Conservation (phyloP, 2,113 vertebrate species). For the Dolichallabes microphthalmus region DNA sequence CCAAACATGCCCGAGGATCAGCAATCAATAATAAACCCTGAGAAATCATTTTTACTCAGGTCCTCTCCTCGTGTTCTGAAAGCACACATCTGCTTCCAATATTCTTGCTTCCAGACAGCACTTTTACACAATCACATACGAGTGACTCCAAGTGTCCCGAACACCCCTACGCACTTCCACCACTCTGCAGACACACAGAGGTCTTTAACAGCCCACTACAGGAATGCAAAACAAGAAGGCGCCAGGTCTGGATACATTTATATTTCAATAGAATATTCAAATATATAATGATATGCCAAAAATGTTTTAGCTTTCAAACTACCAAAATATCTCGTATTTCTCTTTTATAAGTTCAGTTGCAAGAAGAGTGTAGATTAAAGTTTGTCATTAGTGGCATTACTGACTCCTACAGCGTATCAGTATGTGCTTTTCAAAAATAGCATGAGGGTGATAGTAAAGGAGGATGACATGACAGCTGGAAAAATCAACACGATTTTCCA, state of each 20-base stretch:
- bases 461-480: background rate
- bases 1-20: slow-evolving; percentile 71
- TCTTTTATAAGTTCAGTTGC: background rate
- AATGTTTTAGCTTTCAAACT: background rate
- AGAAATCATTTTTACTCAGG: slow-evolving; percentile 66
- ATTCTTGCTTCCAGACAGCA: slow-evolving; percentile 67
- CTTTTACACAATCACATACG: slow-evolving; percentile 68
- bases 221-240: slow-evolving; percentile 15
- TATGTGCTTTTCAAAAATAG: background rate
- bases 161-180: slow-evolving; percentile 26
- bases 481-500: background rate
- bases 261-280: too few species aligned
- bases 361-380: background rate
- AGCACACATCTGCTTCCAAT: slow-evolving; percentile 83
- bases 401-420: background rate
- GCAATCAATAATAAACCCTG: slow-evolving; percentile 75
- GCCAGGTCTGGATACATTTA: background rate
- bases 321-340: background rate
- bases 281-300: background rate
- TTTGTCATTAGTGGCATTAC: background rate
- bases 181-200: slow-evolving; percentile 23
- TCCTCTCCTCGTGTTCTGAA: slow-evolving; percentile 45
- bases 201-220: slow-evolving; percentile 9
- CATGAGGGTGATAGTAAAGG: background rate
- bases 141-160: slow-evolving; percentile 47